phyloP scores from a whole-genome alignment of 2,797 vertebrate species.

The Schizopygopsis malacanthus region DNA sequence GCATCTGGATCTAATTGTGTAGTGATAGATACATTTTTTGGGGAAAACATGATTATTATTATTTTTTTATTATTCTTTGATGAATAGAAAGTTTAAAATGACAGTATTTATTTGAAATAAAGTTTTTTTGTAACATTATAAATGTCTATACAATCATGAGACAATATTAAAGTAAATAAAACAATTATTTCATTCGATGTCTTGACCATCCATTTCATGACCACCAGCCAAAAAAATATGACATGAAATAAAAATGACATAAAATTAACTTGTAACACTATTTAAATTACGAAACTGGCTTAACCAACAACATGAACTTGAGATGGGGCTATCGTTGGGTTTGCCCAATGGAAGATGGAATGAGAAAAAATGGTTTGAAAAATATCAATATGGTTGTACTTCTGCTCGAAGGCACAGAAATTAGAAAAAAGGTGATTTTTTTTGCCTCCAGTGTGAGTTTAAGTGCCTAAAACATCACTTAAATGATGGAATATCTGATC shows the following conservation, averaged over 20 bases:
- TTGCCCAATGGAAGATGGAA: background rate
- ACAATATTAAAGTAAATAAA: too few species aligned
- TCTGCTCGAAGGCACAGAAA: background rate
- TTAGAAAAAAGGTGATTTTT: background rate
- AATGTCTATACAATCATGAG: background rate
- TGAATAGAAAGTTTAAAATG: background rate
- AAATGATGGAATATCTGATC: slow-evolving; percentile 7
- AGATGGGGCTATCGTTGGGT: background rate
- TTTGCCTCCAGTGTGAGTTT: background rate
- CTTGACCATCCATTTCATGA: background rate
- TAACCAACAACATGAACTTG: background rate
- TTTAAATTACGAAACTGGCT: background rate
- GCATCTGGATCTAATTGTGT: background rate
- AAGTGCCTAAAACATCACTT: slow-evolving; percentile 18
- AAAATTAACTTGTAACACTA: background rate
- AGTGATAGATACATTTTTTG: background rate
- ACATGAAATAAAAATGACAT: too few species aligned
- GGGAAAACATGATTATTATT: background rate
- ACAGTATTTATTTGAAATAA: background rate
- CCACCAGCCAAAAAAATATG: background rate
- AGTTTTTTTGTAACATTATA: background rate
- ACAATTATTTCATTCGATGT: background rate
- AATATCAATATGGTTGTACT: background rate
- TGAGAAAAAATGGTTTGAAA: slow-evolving; percentile 3
- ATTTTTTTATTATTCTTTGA: background rate